Conservation (phyloP, 1,140 invertebrate genomes). For the Calliopsis andreniformis region DNA sequence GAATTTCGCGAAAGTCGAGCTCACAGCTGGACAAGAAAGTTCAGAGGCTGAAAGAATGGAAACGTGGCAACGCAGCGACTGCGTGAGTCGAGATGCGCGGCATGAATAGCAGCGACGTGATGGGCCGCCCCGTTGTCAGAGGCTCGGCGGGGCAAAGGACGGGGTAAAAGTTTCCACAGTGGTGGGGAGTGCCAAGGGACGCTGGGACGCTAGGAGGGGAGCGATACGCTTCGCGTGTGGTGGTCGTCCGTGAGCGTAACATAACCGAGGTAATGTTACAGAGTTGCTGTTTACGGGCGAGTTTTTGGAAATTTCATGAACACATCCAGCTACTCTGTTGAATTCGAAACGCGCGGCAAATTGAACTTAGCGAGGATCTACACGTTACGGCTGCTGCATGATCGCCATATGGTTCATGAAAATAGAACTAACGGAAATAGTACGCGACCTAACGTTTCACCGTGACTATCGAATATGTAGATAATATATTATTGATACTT, state of each 20-base stretch:
- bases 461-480: neutral
- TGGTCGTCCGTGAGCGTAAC: slow-evolving; percentile 39
- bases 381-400: neutral
- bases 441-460: neutral
- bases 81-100: slow-evolving; percentile 72
- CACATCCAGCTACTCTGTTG: slow-evolving; percentile 7
- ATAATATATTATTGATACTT: neutral
- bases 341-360: slow-evolving; percentile 28
- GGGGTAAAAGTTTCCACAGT: slow-evolving; percentile 66
- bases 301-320: slow-evolving; percentile 52
- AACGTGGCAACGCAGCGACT: slow-evolving; percentile 66
- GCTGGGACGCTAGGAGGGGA: slow-evolving; percentile 1
- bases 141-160: neutral
- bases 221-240: slow-evolving; percentile 19
- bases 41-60: slow-evolving; percentile 11
- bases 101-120: slow-evolving; percentile 66
- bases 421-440: slow-evolving; percentile 12
- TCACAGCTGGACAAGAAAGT: slow-evolving; percentile 62
- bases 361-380: slow-evolving; percentile 10
- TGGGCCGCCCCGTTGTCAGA: slow-evolving; percentile 39
- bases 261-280: slow-evolving; percentile 62
- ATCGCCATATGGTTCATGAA: neutral
- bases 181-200: slow-evolving; percentile 38
- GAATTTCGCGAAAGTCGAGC: neutral
- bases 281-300: slow-evolving; percentile 34